Base-by-base conservation (phyloP, 2,797 vertebrate genomes). In the Leptatherina wallacei region DNA sequence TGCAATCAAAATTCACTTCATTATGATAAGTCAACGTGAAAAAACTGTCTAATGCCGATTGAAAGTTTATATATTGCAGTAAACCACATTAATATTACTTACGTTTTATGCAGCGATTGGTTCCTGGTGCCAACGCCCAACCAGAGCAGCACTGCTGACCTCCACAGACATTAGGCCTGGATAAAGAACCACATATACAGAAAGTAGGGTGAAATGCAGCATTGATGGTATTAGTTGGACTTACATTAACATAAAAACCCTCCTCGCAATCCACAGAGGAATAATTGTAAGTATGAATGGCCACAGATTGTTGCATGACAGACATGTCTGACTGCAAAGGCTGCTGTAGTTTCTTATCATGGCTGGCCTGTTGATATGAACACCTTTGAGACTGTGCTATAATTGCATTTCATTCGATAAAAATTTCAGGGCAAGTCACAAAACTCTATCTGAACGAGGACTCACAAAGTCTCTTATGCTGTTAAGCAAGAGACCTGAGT, bases 21-120 rank as follows among this genome's bases (percentile, higher is more conserved):
- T 33, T 10, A 40, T 38, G 35, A 38, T 29, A 44, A 6, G 32
- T 20, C 36, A 51, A 61, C 1, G 2, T 10, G 32, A 49, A 32
- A 51, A 12, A n/a, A 7, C n/a, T 8, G 18, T 24, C 11, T 22
- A n/a, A 20, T 24, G 20, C 30, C n/a, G 16, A n/a, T 61, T 58
- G 60, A 36, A 58, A 65, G 24, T 49, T 16, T 9, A 65, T 3
- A 35, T 0, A 32, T 6, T 22, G 36, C 9, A 44, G 2, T 24
- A 36, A 33, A 60, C 29, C n/a, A 1, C 27, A 36, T 44, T 65
- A 61, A 47, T 35, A 2, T 55, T 44, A 61, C 97, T 98, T 91
- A 98, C 97, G 96, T 94, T 98, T 98, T 88, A 98, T 97, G 86
- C 97, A 98, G 84, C 83, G 95, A 78, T 95, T 97, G 89, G 96